phyloP scores from a whole-genome alignment of 2,797 vertebrate genomes.

The Sebastes oblongus region DNA sequence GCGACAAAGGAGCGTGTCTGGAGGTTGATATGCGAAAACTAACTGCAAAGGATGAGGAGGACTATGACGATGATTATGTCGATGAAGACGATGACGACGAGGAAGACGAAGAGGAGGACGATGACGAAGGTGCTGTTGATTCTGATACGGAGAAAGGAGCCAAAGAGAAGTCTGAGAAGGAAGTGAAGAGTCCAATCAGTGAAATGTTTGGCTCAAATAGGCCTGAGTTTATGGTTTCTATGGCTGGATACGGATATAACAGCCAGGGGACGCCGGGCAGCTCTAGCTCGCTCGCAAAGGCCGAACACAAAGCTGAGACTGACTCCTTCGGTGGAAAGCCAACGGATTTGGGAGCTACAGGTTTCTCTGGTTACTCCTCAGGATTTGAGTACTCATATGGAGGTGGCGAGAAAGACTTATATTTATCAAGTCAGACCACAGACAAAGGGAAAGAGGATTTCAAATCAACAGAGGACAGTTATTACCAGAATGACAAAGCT shows the following conservation, averaged over 20 bases:
- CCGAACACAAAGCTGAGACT: conserved; percentile 45
- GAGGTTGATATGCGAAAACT: conserved; percentile 80
- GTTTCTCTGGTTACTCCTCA: conserved; percentile 66
- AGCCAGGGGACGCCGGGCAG: conserved; percentile 64
- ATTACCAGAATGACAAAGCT: conserved; percentile 61
- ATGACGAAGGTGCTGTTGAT: conserved; percentile 80
- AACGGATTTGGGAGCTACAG: conserved; percentile 46
- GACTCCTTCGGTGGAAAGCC: conserved; percentile 55
- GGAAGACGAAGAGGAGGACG: conserved; percentile 72
- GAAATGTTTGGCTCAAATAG: conserved; percentile 56
- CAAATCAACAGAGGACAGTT: conserved; percentile 68
- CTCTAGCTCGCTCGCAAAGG: conserved; percentile 12
- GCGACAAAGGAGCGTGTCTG: conserved; percentile 74
- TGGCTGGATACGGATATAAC: conserved; percentile 73
- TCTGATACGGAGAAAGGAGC: conserved; percentile 91
- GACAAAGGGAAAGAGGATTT: conserved; percentile 63
- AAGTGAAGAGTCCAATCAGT: conserved; percentile 72
- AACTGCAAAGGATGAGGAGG: conserved; percentile 80
- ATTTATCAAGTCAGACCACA: conserved; percentile 41
- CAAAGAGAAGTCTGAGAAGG: conserved; percentile 90
- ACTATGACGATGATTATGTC: conserved; percentile 79
- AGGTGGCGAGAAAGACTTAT: conserved; percentile 63
- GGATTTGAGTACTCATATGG: conserved; percentile 73
- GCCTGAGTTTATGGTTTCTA: conserved; percentile 71
- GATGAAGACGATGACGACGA: conserved; percentile 77